phyloP scores from a whole-genome alignment of 1,140 invertebrate genomes.

The Parasteatoda tepidariorum region DNA sequence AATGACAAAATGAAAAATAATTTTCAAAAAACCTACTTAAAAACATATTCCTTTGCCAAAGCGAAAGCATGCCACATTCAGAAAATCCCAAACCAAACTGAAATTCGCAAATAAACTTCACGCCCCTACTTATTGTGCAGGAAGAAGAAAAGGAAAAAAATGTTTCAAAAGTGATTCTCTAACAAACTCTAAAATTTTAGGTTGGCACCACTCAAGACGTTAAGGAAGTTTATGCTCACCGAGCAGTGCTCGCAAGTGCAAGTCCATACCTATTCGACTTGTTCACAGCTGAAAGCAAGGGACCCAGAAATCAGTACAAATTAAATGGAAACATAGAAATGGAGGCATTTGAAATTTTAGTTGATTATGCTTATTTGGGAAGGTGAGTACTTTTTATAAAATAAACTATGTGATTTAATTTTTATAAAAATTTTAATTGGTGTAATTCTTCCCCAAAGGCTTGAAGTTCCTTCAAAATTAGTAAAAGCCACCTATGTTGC shows the following conservation, averaged over 20 bases:
- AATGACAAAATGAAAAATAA: no score
- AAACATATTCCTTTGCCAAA: no score
- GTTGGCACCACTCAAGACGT: constrained; percentile 68
- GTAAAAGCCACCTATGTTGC: constrained; percentile 81
- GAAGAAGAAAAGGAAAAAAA: no score
- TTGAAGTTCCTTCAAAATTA: constrained; percentile 73
- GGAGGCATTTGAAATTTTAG: constrained; percentile 77
- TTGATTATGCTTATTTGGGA: constrained; percentile 85
- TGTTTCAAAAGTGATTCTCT: no score
- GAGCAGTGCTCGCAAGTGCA: constrained; percentile 80
- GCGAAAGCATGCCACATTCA: no score
- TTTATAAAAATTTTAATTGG: no score
- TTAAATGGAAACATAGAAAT: constrained; percentile 78
- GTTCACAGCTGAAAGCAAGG: constrained; percentile 75
- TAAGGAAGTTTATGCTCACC: constrained; percentile 80
- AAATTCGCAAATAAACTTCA: no score
- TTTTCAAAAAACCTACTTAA: no score
- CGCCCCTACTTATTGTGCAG: no score
- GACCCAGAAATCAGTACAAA: constrained; percentile 71
- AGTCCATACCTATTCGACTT: constrained; percentile 83
- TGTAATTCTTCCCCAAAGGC: constrained; percentile 69
- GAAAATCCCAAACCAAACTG: no score
- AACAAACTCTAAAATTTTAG: no score
- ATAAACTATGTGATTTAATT: no score
- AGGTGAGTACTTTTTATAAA: constrained; percentile 72